Conservation (phyloP, 2,888 invertebrate genomes). For the Invenusta paracnida region DNA sequence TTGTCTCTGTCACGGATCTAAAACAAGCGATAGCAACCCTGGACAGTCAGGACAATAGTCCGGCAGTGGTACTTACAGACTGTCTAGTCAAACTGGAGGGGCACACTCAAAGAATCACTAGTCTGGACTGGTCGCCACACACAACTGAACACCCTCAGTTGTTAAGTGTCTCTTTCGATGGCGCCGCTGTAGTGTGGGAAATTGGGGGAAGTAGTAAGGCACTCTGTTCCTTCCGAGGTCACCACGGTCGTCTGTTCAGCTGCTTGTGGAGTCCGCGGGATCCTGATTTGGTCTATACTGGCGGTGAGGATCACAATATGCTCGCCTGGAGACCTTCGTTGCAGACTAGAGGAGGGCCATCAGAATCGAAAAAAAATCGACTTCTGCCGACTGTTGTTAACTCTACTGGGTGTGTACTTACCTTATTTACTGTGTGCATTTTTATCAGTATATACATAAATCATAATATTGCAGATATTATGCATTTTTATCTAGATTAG, state of each 20-base stretch:
- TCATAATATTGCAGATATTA: no score
- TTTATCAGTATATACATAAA: no score
- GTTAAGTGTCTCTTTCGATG: conserved; percentile 70
- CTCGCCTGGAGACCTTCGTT: conserved; percentile 67
- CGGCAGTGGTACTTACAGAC: conserved; percentile 47
- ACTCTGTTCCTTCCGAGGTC: conserved; percentile 66
- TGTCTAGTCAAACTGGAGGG: conserved; percentile 53
- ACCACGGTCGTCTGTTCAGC: conserved; percentile 64
- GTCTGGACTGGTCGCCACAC: conserved; percentile 68
- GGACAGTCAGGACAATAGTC: background rate
- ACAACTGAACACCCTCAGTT: conserved; percentile 68
- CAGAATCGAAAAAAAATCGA: conserved; percentile 39
- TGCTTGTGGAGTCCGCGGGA: conserved; percentile 69
- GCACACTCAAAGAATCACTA: conserved; percentile 65
- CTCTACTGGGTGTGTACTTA: background rate
- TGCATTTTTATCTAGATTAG: no score
- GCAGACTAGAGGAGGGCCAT: no score
- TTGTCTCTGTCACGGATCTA: conserved; percentile 64
- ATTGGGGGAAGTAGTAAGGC: conserved; percentile 64
- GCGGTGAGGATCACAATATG: conserved; percentile 69
- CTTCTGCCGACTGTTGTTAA: background rate
- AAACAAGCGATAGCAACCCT: background rate
- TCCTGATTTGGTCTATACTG: conserved; percentile 67
- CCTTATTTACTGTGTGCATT: no score
- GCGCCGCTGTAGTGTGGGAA: conserved; percentile 70